Evolutionary conservation across 2,113 vertebrate genomes (phyloP).

Genomic region (Pimephales promelas): DNA sequence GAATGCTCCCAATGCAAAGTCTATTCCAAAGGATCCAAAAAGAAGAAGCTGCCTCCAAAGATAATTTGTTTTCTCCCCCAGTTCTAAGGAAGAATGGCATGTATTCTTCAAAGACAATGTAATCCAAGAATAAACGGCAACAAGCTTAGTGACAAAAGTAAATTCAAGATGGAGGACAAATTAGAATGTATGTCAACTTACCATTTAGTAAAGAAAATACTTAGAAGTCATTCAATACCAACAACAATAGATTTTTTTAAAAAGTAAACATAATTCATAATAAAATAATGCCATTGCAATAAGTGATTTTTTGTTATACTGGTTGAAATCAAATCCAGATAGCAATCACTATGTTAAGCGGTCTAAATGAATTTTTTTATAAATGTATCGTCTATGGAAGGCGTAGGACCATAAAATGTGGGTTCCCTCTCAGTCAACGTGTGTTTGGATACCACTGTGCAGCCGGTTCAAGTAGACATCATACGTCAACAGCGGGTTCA

Average conservation of each 20-base stretch:
- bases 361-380: too few species aligned
- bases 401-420: too few species aligned
- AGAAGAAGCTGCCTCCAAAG: not conserved
- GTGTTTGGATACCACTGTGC: too few species aligned
- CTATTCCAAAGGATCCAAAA: not conserved
- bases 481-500: too few species aligned
- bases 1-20: not conserved
- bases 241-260: not conserved
- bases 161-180: not conserved
- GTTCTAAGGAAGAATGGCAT: not conserved
- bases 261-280: too few species aligned
- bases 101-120: not conserved
- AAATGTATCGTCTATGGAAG: too few species aligned
- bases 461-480: too few species aligned
- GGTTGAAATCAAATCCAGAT: too few species aligned
- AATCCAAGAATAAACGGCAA: not conserved
- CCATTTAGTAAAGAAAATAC: not conserved
- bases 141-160: not conserved
- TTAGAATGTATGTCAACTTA: not conserved
- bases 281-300: not conserved
- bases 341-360: too few species aligned
- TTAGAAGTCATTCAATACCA: not conserved
- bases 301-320: too few species aligned
- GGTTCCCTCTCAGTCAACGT: too few species aligned
- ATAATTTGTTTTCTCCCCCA: not conserved